These are phyloP conservation scores for Orientallactaga bullata DNA, from an alignment of 2,113 vertebrate genomes.

Conservation along the genomic window DNA sequence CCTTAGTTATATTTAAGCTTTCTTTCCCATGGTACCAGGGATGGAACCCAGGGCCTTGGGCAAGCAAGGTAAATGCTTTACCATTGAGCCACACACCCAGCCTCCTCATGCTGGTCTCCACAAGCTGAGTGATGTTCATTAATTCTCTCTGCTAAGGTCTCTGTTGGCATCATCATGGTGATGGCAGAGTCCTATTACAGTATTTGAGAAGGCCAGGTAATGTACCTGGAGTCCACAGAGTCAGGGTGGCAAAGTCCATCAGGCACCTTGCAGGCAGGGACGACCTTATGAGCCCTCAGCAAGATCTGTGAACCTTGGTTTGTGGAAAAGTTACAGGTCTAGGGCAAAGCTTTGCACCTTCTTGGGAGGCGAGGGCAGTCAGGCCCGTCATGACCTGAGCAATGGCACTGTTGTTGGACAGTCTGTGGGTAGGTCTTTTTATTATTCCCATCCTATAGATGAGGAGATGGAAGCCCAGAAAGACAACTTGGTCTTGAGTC, in stretches of 20 bases:
- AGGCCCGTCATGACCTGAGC: neutral
- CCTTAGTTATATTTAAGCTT: neutral
- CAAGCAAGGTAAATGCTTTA: neutral
- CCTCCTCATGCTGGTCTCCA: neutral
- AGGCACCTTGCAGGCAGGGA: neutral
- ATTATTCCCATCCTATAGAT: neutral
- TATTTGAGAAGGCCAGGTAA: neutral
- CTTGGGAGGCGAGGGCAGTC: neutral
- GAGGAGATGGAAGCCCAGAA: neutral
- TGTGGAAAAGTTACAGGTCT: neutral
- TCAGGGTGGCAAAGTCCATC: too few species aligned
- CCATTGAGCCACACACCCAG: neutral
- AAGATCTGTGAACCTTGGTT: too few species aligned
- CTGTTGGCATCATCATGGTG: neutral
- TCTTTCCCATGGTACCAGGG: neutral
- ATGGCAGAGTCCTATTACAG: neutral
- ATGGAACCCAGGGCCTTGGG: neutral
- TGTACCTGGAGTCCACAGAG: neutral
- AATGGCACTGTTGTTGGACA: neutral
- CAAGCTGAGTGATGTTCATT: neutral
- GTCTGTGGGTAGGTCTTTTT: neutral
- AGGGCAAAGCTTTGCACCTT: neutral
- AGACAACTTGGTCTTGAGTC: neutral
- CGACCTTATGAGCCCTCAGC: neutral
- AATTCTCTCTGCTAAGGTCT: neutral